Base-by-base conservation (phyloP, 2,797 vertebrate genomes). In the Avahi laniger region DNA sequence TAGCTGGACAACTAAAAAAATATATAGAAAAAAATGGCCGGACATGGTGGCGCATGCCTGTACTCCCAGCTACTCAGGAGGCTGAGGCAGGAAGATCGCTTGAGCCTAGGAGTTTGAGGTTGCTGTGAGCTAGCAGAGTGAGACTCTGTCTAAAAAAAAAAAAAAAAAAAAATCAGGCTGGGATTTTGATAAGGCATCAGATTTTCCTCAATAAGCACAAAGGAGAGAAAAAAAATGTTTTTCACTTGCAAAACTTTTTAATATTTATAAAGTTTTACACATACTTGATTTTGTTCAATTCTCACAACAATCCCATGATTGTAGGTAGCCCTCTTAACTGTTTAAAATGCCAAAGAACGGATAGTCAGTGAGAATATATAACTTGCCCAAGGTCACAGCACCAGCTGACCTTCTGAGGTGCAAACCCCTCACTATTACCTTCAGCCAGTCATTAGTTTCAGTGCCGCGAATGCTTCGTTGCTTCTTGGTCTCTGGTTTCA, bases 181-280 rank as follows among this genome's bases (percentile, higher is more conserved):
- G 81, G 90, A 73, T 96, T 93, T 93, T 54, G 90, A 85, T 81
- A 93, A 83, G 76, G 59, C 67, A 83, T 91, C 73, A 7, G 69
- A 65, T 93, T 94, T 95, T 91, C 72, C 84, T 97, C 2, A 65
- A 1, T 65, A 80, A 67, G 20, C 83, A 24, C 26, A 35, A 83
- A 88, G 67, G 61, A 18, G 86, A 83, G 65, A 90, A 30, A 82
- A 83, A 82, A 84, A 78, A 80, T 41, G 33, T 35, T 95, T 91
- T 86, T 78, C 50, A 59, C 93, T 94, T 97, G 81, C 22, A 73
- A 57, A 84, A 33, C 59, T 22, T 94, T 87, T 89, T 79, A 75
- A 22, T 59, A 46, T 26, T 84, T 67, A 11, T 41, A 65, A 78
- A 14, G 2, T 81, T 95, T 82, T 85, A 59, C 22, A 59, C 38